These are phyloP conservation scores for Lepidocyrtinus sp. DNA, from an alignment of 2,888 invertebrate species.

Conservation along the genomic window DNA sequence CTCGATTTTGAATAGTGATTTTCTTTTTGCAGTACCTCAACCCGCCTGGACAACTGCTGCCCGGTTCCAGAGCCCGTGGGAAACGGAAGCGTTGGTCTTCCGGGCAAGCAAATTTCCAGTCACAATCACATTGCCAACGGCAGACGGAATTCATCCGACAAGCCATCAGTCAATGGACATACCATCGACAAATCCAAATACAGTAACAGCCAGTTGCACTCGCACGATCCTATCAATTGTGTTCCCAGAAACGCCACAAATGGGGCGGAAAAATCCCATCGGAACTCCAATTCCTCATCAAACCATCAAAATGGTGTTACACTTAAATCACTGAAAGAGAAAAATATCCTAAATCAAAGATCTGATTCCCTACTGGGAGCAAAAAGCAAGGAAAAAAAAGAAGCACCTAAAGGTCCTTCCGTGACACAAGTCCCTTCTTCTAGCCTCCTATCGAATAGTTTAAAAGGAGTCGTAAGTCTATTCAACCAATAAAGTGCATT, in stretches of 20 bases:
- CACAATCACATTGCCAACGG: constrained; percentile 30
- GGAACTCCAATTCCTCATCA: constrained; percentile 24
- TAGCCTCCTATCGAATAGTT: constrained; percentile 22
- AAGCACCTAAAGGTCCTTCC: background rate
- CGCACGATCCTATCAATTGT: constrained; percentile 31
- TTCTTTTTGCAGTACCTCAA: constrained; percentile 52
- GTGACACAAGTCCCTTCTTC: background rate
- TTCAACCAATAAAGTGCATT: too few species aligned
- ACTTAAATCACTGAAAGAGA: constrained; percentile 45
- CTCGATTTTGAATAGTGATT: too few species aligned
- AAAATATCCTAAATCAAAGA: constrained; percentile 16
- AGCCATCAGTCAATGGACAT: constrained; percentile 35
- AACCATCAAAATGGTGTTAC: constrained; percentile 40
- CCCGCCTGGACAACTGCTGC: constrained; percentile 59
- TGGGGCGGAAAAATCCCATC: constrained; percentile 27
- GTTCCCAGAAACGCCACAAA: constrained; percentile 26
- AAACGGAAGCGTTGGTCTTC: constrained; percentile 51
- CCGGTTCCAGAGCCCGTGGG: constrained; percentile 49
- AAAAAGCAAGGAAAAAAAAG: background rate
- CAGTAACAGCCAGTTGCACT: constrained; percentile 43
- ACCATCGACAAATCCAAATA: constrained; percentile 25
- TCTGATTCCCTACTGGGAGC: constrained; percentile 18
- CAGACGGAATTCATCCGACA: constrained; percentile 40
- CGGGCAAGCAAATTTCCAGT: constrained; percentile 36
- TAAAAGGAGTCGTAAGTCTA: constrained; percentile 51